phyloP scores from a whole-genome alignment of 1,140 invertebrate species.

The Copidosoma floridanum region DNA sequence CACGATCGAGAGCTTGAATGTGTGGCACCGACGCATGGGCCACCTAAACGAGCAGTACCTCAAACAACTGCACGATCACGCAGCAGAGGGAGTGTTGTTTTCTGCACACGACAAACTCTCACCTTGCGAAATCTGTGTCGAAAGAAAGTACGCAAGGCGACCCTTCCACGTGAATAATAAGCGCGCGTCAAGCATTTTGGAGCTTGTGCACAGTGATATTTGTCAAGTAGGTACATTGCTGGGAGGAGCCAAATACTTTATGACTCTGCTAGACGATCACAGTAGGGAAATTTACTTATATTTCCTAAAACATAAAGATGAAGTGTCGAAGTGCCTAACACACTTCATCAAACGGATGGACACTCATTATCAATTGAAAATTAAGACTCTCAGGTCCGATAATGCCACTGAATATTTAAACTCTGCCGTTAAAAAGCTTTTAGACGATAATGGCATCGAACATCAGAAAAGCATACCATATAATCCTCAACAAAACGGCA shows the following conservation, averaged over 20 bases:
- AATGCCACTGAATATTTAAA: conserved; percentile 46
- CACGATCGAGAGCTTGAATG: not conserved
- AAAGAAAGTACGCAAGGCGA: not conserved
- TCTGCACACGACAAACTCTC: not conserved
- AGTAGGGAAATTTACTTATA: conserved; percentile 37
- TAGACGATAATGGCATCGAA: conserved; percentile 35
- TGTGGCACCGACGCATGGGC: not conserved
- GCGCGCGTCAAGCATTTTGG: conserved; percentile 17
- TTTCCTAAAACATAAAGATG: conserved; percentile 41
- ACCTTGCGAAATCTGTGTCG: not conserved
- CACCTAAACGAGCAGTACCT: not conserved
- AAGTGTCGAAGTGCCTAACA: conserved; percentile 38
- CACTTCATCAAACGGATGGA: conserved; percentile 40
- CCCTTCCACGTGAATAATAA: conserved; percentile 22
- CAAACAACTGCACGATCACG: not conserved
- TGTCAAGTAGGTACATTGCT: conserved; percentile 34
- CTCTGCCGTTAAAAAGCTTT: conserved; percentile 31
- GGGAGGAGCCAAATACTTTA: conserved; percentile 38
- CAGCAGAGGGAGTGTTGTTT: not conserved
- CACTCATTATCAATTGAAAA: conserved; percentile 36
- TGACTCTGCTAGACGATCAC: conserved; percentile 44
- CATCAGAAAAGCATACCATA: conserved; percentile 38
- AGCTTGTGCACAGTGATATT: conserved; percentile 37
- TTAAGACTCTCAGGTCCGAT: conserved; percentile 40
- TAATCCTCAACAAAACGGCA: conserved; percentile 49